A percentile compares a stretch with the other conserved stretches of the same genome.
These are phyloP conservation scores for Thinocorus orbignyianus DNA, from an alignment of 2,113 vertebrate genomes.

Conservation along the genomic window DNA sequence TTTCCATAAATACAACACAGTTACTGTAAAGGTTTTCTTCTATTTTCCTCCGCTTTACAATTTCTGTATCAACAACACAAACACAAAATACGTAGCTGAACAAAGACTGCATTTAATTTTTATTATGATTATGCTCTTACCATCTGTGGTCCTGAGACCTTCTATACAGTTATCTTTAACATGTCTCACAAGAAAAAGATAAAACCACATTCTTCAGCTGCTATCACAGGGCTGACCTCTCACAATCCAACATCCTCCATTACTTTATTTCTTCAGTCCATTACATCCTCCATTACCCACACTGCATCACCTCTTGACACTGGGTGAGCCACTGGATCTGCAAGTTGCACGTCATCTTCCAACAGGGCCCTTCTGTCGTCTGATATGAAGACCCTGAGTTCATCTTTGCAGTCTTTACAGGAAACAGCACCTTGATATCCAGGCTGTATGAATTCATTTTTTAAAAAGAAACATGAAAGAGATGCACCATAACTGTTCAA, in stretches of 20 bases:
- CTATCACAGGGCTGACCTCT: neutral
- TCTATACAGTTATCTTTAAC: neutral
- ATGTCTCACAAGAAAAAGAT: neutral
- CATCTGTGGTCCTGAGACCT: neutral
- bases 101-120: neutral
- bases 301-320: neutral
- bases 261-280: neutral
- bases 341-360: neutral
- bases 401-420: neutral
- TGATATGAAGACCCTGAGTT: neutral
- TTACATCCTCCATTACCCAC: neutral
- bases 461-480: neutral
- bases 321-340: neutral
- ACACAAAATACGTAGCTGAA: neutral
- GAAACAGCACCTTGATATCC: neutral
- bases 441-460: neutral
- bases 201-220: neutral
- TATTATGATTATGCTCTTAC: neutral
- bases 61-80: neutral
- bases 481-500: accelerated
- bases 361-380: neutral
- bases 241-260: neutral
- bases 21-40: neutral
- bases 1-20: neutral
- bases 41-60: neutral